A percentile compares a stretch with the other conserved stretches of the same genome.
phyloP scores from a whole-genome alignment of 2,113 vertebrate genomes.

The Salvelinus alpinus region DNA sequence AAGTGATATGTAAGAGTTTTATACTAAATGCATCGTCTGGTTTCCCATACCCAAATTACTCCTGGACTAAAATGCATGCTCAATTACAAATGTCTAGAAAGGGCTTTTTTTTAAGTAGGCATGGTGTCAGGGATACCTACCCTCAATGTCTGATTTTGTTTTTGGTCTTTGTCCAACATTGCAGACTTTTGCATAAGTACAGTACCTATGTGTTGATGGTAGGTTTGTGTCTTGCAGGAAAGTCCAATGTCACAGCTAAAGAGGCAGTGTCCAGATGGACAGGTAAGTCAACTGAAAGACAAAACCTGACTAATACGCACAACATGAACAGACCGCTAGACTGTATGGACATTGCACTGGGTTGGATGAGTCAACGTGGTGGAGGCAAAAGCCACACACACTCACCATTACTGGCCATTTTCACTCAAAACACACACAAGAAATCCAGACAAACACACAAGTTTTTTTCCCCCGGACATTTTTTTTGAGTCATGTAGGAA shows the following conservation, averaged over 20 bases:
- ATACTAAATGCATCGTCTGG: too few relatives aligned
- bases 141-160: too few relatives aligned
- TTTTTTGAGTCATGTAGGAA: too few relatives aligned
- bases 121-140: too few relatives aligned
- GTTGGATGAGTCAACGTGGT: slow-evolving; percentile 2
- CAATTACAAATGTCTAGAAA: too few relatives aligned
- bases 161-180: too few relatives aligned
- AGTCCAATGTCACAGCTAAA: slow-evolving; percentile 85
- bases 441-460: not conserved
- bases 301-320: not conserved
- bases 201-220: not conserved
- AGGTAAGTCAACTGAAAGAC: slow-evolving; percentile 72
- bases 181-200: too few relatives aligned
- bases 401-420: not conserved
- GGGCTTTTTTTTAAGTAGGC: too few relatives aligned
- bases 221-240: slow-evolving; percentile 72
- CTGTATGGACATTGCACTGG: not conserved
- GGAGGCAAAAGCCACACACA: not conserved
- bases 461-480: too few relatives aligned
- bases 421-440: not conserved
- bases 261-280: slow-evolving; percentile 96
- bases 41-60: too few relatives aligned
- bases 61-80: too few relatives aligned
- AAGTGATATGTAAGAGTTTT: too few relatives aligned
- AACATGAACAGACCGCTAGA: not conserved